phyloP scores from a whole-genome alignment of 2,797 vertebrate genomes.

The Phrynocephalus guinanensis region DNA sequence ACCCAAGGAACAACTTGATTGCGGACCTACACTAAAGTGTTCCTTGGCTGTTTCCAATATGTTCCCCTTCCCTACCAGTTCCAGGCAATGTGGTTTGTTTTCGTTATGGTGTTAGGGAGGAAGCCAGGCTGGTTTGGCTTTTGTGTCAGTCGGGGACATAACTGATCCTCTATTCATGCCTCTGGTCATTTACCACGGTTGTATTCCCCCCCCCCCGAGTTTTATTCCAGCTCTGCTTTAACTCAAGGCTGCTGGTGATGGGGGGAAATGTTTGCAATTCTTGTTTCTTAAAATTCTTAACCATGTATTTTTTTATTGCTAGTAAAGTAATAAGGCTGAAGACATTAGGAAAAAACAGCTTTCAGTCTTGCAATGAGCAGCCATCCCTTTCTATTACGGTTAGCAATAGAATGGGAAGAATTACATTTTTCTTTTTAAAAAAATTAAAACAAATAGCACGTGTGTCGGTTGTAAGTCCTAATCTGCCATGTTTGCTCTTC shows the following conservation, averaged over 20 bases:
- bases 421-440: background rate
- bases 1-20: background rate
- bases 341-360: background rate
- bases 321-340: constrained; percentile 8
- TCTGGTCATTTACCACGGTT: background rate
- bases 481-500: background rate
- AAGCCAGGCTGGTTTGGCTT: background rate
- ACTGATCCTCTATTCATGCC: background rate
- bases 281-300: constrained; percentile 21
- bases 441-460: constrained; percentile 10
- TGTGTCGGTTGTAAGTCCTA: background rate
- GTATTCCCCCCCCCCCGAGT: background rate
- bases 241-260: background rate
- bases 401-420: background rate
- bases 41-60: background rate
- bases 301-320: constrained; percentile 11
- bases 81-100: background rate
- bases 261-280: background rate
- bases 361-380: background rate
- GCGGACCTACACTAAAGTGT: background rate
- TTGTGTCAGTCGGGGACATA: background rate
- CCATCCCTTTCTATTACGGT: background rate
- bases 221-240: constrained; percentile 13
- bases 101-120: background rate
- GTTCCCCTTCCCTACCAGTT: background rate